These are phyloP conservation scores for Andricus quercusramuli DNA, from an alignment of 2,888 invertebrate genomes.

Conservation along the genomic window DNA sequence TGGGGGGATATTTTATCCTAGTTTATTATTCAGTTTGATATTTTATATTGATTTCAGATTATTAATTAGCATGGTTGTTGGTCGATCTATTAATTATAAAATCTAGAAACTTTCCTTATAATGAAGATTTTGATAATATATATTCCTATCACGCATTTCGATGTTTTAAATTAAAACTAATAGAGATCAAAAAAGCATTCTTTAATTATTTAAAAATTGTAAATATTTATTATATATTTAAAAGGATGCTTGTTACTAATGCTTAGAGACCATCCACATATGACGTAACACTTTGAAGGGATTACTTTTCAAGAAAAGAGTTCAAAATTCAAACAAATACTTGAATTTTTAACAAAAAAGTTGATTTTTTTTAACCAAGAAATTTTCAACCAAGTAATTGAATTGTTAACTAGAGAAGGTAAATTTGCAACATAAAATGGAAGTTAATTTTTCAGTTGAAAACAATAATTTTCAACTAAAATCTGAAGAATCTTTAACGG, in stretches of 20 bases:
- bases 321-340: too few species aligned
- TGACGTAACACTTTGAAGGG: too few species aligned
- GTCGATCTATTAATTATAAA: constrained; percentile 24
- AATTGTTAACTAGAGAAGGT: too few species aligned
- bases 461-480: too few species aligned
- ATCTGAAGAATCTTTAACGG: too few species aligned
- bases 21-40: neutral
- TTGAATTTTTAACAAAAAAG: too few species aligned
- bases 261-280: neutral
- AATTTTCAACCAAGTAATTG: too few species aligned
- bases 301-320: too few species aligned
- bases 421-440: too few species aligned
- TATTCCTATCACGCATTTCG: neutral
- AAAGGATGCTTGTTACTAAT: neutral
- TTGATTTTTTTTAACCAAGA: too few species aligned
- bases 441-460: too few species aligned
- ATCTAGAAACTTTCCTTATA: neutral
- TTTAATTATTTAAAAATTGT: neutral
- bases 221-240: neutral
- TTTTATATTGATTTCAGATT: neutral
- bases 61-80: constrained; percentile 33
- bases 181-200: constrained; percentile 16
- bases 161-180: neutral
- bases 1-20: neutral
- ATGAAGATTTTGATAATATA: neutral